These are phyloP conservation scores for Nebria ingens DNA, from an alignment of 1,140 invertebrate genomes.

Conservation along the genomic window DNA sequence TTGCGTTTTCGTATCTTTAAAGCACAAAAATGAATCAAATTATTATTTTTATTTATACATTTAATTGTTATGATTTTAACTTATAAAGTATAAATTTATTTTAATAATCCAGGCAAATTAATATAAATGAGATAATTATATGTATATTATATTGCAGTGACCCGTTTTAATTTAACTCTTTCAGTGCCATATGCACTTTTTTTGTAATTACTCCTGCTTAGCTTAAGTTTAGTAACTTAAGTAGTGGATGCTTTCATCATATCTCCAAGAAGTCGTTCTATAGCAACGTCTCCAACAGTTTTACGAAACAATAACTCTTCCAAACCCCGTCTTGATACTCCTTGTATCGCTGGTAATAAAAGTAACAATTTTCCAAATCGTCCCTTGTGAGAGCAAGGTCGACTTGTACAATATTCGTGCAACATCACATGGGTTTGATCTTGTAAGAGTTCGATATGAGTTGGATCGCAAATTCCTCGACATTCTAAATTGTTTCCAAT, in stretches of 20 bases:
- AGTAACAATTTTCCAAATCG: conserved; percentile 62
- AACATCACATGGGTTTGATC: conserved; percentile 68
- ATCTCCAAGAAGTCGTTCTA: conserved; percentile 55
- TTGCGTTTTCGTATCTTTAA: too few relatives aligned
- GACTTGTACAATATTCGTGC: conserved; percentile 47
- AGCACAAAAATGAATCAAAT: too few relatives aligned
- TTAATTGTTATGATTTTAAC: too few relatives aligned
- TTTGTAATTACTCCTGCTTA: neutral
- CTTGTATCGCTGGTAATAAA: conserved; percentile 51
- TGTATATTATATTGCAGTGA: neutral
- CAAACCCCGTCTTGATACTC: conserved; percentile 39
- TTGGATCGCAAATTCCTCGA: conserved; percentile 47
- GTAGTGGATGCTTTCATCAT: conserved; percentile 35
- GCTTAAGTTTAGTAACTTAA: too few relatives aligned
- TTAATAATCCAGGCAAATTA: neutral
- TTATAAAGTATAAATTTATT: too few relatives aligned
- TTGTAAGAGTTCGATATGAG: conserved; percentile 58
- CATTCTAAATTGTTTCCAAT: conserved; percentile 42
- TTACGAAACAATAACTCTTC: conserved; percentile 59
- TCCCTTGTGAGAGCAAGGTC: conserved; percentile 38
- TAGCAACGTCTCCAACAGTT: conserved; percentile 56
- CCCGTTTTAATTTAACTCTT: too few relatives aligned
- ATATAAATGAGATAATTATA: neutral
- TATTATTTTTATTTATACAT: too few relatives aligned
- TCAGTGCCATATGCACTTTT: too few relatives aligned